Evolutionary conservation across 2,888 invertebrate species (phyloP), one percentile per base, ranked within the genome.

Genomic region (Drosophila peninsularis): DNA sequence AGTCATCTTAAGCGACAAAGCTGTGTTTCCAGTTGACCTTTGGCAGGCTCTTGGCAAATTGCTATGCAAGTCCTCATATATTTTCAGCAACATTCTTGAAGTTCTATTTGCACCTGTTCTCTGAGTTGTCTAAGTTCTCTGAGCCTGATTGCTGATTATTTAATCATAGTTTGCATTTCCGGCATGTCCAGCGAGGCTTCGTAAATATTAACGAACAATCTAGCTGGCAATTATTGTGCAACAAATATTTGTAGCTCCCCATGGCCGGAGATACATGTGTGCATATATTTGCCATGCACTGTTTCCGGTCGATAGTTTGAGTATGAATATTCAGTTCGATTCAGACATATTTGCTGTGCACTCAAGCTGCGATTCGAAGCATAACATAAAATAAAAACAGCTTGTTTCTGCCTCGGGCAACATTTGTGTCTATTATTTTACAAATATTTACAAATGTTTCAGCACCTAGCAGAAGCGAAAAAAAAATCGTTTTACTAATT

Each of bases 401-500:
- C 44, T 9, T 14, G 1, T 4, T 4, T 1, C 2, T 11, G 14
- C 7, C 14, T 14, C 1, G 14, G 19, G 41, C 19, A 44, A 14
- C 14, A 10, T 30, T 30, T 30, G 5, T 36, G 5, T 34, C 5
- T 1, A 17, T 17, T 2, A 11, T 13, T n/a, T 6, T 11, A 13
- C 13, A 37, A 32, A 13, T 32, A 13, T n/a, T n/a, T 36, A 30
- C 5, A 0, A 17, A 13, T 34, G 32, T 19, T 19, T 11, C 17
- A 19, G 34, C 10, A 9, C 32, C 17, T 4, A 24, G 14, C 21
- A 7, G n/a, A 21, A 1, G 39, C n/a, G 42, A 49, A n/a, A n/a
- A 10, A 5, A 2, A 55, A 45, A 11, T 32, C 24, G 21, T 56
- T 52, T 64, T 82, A 47, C 67, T 66, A 74, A 74, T 80, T 77